A percentile compares a stretch with the other conserved stretches of the same genome.
phyloP scores from a whole-genome alignment of 2,888 invertebrate genomes.

The Meliscaeva auricollis region DNA sequence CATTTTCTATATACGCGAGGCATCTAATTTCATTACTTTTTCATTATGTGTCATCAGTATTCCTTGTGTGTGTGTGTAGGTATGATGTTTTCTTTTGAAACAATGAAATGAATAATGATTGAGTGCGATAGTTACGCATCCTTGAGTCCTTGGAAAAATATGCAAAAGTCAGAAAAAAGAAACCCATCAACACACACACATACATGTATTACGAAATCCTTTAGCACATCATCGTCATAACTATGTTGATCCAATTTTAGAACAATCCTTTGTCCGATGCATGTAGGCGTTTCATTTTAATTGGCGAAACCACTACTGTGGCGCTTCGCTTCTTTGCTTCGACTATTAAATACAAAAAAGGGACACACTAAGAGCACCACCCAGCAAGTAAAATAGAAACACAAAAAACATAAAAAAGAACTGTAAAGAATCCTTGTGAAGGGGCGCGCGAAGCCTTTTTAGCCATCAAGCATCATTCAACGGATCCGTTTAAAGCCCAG shows the following conservation, averaged over 20 bases:
- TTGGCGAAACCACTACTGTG: conserved; percentile 64
- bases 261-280: conserved; percentile 60
- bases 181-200: too few species aligned
- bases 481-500: conserved; percentile 58
- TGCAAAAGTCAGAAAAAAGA: not conserved
- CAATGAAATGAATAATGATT: conserved; percentile 31
- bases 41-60: conserved; percentile 66
- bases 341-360: conserved; percentile 61
- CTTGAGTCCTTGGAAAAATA: conserved; percentile 12
- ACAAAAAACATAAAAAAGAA: not conserved
- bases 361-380: conserved; percentile 24
- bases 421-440: conserved; percentile 28
- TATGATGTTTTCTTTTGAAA: conserved; percentile 6
- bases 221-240: not conserved
- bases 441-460: conserved; percentile 38
- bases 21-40: conserved; percentile 71
- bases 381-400: conserved; percentile 15
- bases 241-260: conserved; percentile 42
- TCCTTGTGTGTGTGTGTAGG: conserved; percentile 5
- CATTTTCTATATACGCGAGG: conserved; percentile 18
- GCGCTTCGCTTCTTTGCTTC: conserved; percentile 27
- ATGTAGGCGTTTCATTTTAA: conserved; percentile 74
- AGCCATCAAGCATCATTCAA: conserved; percentile 70
- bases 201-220: not conserved
- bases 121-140: conserved; percentile 1